phyloP scores from a whole-genome alignment of 1,140 invertebrate genomes.

The Drosophila santomea region DNA sequence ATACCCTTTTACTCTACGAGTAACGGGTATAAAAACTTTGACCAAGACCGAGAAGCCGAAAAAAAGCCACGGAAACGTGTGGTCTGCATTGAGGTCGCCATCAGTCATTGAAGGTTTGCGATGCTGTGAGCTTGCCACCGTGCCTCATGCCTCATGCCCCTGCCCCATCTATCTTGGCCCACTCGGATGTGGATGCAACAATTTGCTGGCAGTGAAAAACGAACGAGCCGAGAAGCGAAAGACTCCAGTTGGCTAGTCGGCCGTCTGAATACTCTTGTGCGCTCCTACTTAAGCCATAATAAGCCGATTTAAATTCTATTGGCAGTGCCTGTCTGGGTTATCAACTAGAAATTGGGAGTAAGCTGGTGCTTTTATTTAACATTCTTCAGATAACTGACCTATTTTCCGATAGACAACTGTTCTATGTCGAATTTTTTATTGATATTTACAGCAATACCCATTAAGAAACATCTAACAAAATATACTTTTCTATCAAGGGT shows the following conservation, averaged over 20 bases:
- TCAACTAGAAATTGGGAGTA: neutral
- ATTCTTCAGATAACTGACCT: neutral
- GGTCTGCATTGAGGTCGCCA: slow-evolving; percentile 78
- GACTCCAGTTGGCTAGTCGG: neutral
- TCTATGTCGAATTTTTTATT: no score
- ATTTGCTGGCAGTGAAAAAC: slow-evolving; percentile 60
- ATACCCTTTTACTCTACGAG: no score
- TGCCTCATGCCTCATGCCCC: slow-evolving; percentile 6
- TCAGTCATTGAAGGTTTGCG: slow-evolving; percentile 76
- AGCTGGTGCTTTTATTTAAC: neutral
- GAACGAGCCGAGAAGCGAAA: slow-evolving; percentile 21
- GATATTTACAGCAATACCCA: no score
- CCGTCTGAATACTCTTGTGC: slow-evolving; percentile 12
- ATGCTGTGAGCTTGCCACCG: slow-evolving; percentile 23
- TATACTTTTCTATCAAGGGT: neutral
- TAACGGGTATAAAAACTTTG: no score
- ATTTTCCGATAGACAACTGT: neutral
- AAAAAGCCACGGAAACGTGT: slow-evolving; percentile 73
- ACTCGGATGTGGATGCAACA: slow-evolving; percentile 67
- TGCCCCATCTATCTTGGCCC: slow-evolving; percentile 2
- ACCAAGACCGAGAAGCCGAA: slow-evolving; percentile 80
- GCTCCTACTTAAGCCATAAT: neutral
- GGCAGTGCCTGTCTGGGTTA: neutral
- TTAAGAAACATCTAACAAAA: neutral
- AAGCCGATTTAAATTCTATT: slow-evolving; percentile 4